Base-by-base conservation (phyloP, 1,140 invertebrate species). In the Brachionus plicatilis region DNA sequence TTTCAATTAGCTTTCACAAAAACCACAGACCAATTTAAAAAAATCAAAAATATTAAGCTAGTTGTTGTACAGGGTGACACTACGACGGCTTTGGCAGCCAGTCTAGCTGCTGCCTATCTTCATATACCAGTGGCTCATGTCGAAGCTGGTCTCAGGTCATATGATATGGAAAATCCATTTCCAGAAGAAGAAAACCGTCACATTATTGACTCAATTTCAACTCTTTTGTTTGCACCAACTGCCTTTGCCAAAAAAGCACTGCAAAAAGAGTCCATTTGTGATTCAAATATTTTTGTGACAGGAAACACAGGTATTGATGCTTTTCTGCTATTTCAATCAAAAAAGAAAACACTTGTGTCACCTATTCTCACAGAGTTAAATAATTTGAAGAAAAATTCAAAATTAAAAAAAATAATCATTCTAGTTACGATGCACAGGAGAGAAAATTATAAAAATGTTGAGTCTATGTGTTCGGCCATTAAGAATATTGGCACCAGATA, bases 91-190 rank as follows among this genome's bases (percentile, higher is more conserved):
- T 17, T 72, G 29, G 68, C 68, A n/a, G 68, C 68, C 3, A 41
- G 29, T 41, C 29, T 72, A 3, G 68, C 68, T 17, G 68, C 33
- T 72, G 29, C 68, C 11, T 72, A 72, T 43, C 6, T 41, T 11
- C 29, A 43, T 17, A 17, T 72, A n/a, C 37, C 68, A 72, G 37
- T 72, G 11, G 68, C 68, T 41, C 68, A 72, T 72, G 68, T 72
- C 33, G 68, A 72, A 72, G 68, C 68, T 45, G 68, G 68, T 41
- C 68, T 72, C 4, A 37, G 68, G 3, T 72, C 68, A n/a, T 72
- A 41, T 43, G 37, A 72, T 11, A n/a, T 72, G 14, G 37, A 37
- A 9, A 72, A 43, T 72, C 68, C 68, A 6, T 72, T 33, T 68
- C 65, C 65, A 37, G 65, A 68, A 68, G 65, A 68, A 37, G 27